Percentiles rank a stretch among this genome's conserved stretches.
Conservation (phyloP, 2,797 vertebrate genomes). For the Anisognathus igniventris region DNA sequence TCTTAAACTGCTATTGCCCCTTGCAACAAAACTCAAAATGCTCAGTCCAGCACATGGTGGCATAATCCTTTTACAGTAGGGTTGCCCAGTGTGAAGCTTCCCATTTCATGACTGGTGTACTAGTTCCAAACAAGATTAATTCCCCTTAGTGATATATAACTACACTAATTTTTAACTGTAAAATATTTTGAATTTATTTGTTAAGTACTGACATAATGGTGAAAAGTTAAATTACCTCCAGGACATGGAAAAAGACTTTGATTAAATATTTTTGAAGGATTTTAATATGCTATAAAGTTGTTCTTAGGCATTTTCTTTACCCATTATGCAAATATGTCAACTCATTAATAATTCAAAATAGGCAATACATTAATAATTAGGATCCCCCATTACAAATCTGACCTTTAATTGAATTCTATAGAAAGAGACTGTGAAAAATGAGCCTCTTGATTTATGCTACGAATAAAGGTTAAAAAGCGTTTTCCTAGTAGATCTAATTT, state of each 20-base stretch:
- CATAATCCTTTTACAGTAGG: neutral
- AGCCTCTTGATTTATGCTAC: constrained; percentile 78
- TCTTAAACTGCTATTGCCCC: neutral
- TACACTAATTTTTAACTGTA: constrained; percentile 9
- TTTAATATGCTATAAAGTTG: constrained; percentile 62
- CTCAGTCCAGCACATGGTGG: neutral
- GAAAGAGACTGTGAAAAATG: constrained; percentile 78
- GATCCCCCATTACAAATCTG: constrained; percentile 77
- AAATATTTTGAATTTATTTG: constrained; percentile 42
- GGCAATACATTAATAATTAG: constrained; percentile 83
- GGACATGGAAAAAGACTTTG: neutral
- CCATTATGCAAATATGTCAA: constrained; percentile 79
- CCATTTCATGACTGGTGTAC: neutral
- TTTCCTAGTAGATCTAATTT: constrained; percentile 65
- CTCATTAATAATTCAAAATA: constrained; percentile 79
- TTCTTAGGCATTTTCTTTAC: constrained; percentile 73
- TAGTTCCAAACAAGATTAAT: neutral
- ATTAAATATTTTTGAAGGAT: constrained; percentile 54
- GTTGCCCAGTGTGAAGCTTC: neutral
- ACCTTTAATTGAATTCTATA: constrained; percentile 84
- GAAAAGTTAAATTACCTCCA: neutral
- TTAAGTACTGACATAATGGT: constrained; percentile 34
- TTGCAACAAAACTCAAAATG: neutral
- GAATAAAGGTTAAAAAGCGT: constrained; percentile 80
- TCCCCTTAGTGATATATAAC: neutral